phyloP scores from a whole-genome alignment of 2,888 invertebrate species.

The Linnaemya tessellans region DNA sequence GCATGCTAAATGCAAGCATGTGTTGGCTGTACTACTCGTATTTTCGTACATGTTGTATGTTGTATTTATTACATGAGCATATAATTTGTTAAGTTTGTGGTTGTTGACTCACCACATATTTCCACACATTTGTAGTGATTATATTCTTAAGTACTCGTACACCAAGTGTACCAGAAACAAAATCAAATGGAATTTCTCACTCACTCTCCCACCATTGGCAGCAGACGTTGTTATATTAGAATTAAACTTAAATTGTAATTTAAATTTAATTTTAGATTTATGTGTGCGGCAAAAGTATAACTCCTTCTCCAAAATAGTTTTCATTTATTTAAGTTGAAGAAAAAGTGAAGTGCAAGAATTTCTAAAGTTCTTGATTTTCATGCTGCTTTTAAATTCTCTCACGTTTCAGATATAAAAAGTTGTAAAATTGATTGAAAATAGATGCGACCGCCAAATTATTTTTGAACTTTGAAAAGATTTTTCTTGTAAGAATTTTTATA shows the following conservation, averaged over 20 bases:
- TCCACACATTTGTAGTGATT: conserved; percentile 69
- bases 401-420: conserved; percentile 42
- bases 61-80: conserved; percentile 47
- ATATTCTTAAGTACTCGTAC: conserved; percentile 58
- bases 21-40: not conserved
- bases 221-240: conserved; percentile 4
- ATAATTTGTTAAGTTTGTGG: conserved; percentile 68
- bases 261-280: conserved; percentile 20
- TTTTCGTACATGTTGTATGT: not conserved
- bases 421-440: not conserved
- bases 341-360: not conserved
- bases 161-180: conserved; percentile 39
- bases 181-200: conserved; percentile 43
- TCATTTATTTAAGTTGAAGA: not conserved
- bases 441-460: not conserved
- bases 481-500: not conserved
- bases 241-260: conserved; percentile 17
- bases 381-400: conserved; percentile 43
- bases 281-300: not conserved
- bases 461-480: not conserved
- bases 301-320: not conserved
- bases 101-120: conserved; percentile 63
- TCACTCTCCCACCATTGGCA: not conserved
- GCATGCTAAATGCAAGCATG: not conserved
- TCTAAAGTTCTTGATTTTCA: conserved; percentile 3